Evolutionary conservation across 2,797 vertebrate genomes (phyloP), one percentile per base, ranked within the genome.

Genomic region (Muscicapa striata): DNA sequence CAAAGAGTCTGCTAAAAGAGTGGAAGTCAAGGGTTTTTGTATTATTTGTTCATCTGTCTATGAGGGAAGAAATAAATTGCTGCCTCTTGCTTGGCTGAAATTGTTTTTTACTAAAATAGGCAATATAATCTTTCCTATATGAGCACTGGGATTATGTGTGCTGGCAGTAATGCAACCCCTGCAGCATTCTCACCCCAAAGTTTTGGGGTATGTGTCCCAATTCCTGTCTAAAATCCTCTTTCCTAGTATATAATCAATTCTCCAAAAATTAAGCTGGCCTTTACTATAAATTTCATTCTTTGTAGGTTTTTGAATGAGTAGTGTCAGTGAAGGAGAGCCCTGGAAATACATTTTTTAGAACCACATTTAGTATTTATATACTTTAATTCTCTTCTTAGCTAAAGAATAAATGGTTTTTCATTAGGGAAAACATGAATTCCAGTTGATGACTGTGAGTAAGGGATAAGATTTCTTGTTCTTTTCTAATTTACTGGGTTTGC

Each of bases 71-170:
- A 94, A 61, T 69, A 82, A 93, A 81, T 58, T 57, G 43, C 30
- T 66, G 48, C 46, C 70, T 40, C 40, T 40, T 91, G 10, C 57
- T 83, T 55, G 78, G 70, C 30, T 95, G 57, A 74, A 91, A 96
- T 84, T 66, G 55, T 92, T 88, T 93, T 52, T 76, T 72, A 19
- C 72, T 87, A 38, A 77, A 96, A 74, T 26, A 78, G 82, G 48
- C 70, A 93, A 57, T 74, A 9, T 19, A 73, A 4, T 54, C 66
- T 94, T 78, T 87, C 17, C 32, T 72, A 0, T 34, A 3, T 11
- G 36, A 32, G 48, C 51, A 27, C 41, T 14, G 10, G 61, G 55
- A 69, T 87, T 93, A 57, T 40, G 18, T n/a, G 22, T 57, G 36
- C 41, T 70, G 61, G 34, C 86, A 87, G 80, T 9, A 76, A 76